These are phyloP conservation scores for Carlito syrichta DNA, from an alignment of 2,113 vertebrate genomes.

Conservation along the genomic window DNA sequence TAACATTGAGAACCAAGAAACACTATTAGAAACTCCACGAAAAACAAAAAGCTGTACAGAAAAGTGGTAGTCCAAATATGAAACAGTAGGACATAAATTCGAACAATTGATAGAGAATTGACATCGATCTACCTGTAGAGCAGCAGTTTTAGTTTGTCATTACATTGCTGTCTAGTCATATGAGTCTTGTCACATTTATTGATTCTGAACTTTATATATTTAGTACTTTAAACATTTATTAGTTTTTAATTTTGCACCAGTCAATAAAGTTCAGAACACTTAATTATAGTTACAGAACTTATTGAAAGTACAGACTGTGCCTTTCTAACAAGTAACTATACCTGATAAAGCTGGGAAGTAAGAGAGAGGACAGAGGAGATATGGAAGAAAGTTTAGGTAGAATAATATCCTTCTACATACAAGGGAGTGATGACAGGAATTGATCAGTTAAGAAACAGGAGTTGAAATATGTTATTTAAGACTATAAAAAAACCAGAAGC, in stretches of 20 bases:
- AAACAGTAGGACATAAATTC: not conserved
- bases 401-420: not conserved
- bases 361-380: not conserved
- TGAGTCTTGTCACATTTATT: not conserved
- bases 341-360: not conserved
- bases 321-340: not conserved
- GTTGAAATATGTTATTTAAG: not conserved
- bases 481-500: not conserved
- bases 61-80: not conserved
- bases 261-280: not conserved
- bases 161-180: not conserved
- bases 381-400: not conserved
- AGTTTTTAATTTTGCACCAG: not conserved
- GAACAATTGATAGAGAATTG: not conserved
- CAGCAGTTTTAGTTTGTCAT: not conserved
- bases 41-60: not conserved
- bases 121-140: not conserved
- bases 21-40: not conserved
- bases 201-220: not conserved
- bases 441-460: not conserved
- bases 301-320: not conserved
- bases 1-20: not conserved
- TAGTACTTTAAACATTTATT: not conserved
- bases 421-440: not conserved
- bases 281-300: not conserved